Conservation (phyloP, 2,797 vertebrate genomes). For the Buphagus erythrorhynchus region DNA sequence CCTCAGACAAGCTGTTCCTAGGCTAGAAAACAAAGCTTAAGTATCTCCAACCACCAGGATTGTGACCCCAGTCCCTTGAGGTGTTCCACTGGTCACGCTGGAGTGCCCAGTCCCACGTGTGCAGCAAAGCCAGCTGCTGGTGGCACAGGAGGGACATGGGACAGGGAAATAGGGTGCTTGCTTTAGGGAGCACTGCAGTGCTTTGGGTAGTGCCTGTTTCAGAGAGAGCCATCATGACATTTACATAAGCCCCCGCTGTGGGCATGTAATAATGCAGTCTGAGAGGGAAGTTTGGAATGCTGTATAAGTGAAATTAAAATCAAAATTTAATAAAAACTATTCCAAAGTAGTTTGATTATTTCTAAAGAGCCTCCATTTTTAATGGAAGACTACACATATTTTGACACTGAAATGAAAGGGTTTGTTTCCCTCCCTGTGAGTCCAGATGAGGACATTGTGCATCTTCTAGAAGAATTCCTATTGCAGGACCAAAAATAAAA, state of each 20-base stretch:
- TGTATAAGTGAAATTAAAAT: neutral
- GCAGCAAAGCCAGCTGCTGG: neutral
- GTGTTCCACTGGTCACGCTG: fast-evolving
- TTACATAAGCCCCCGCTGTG: neutral
- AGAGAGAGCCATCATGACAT: neutral
- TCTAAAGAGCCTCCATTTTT: neutral
- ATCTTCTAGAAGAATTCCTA: neutral
- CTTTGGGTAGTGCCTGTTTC: neutral
- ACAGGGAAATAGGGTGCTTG: neutral
- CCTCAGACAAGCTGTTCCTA: neutral
- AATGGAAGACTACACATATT: neutral
- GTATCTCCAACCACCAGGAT: neutral
- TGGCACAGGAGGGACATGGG: fast-evolving
- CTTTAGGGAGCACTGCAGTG: neutral
- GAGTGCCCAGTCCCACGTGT: fast-evolving
- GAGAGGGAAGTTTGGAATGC: neutral
- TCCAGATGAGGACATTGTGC: neutral
- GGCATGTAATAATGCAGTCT: neutral
- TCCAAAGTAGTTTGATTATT: neutral
- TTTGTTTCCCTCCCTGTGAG: neutral
- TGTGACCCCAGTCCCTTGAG: fast-evolving
- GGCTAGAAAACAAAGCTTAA: neutral
- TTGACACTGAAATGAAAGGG: neutral
- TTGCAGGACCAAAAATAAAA: neutral
- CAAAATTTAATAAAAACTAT: neutral